Conservation (phyloP, 2,888 invertebrate genomes). For the Chydorus sphaericus region DNA sequence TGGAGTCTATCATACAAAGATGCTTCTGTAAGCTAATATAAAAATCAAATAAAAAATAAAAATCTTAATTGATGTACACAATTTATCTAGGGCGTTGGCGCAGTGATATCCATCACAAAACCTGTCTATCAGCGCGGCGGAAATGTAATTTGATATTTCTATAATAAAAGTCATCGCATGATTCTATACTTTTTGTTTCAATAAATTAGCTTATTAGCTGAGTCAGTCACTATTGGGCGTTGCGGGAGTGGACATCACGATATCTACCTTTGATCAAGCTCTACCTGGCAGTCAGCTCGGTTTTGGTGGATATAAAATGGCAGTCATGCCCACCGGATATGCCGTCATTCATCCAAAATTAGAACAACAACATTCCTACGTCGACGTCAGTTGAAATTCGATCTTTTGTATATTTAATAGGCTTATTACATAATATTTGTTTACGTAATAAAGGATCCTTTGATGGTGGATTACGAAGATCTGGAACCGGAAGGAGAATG, state of each 20-base stretch:
- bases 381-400: constrained; percentile 26
- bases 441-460: constrained; percentile 28
- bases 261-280: constrained; percentile 26
- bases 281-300: constrained; percentile 29
- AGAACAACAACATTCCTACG: constrained; percentile 20
- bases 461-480: constrained; percentile 32
- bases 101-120: constrained; percentile 32
- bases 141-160: background rate
- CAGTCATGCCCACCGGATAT: constrained; percentile 34
- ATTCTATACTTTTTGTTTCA: background rate
- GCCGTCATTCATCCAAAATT: constrained; percentile 33
- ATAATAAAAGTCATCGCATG: too few relatives aligned
- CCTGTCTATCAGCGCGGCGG: constrained; percentile 27
- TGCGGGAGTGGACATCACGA: constrained; percentile 33
- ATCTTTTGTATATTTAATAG: background rate
- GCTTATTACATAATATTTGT: constrained; percentile 16
- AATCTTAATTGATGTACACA: background rate
- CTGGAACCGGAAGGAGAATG: constrained; percentile 27
- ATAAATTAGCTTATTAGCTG: constrained; percentile 22
- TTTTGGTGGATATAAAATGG: constrained; percentile 33
- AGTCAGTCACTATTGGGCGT: constrained; percentile 34
- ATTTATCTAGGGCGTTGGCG: constrained; percentile 29
- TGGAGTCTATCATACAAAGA: constrained; percentile 25
- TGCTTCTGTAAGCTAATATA: constrained; percentile 23
- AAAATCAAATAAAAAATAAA: background rate